Conservation (phyloP, 2,888 invertebrate species). For the Tipula confusa region DNA sequence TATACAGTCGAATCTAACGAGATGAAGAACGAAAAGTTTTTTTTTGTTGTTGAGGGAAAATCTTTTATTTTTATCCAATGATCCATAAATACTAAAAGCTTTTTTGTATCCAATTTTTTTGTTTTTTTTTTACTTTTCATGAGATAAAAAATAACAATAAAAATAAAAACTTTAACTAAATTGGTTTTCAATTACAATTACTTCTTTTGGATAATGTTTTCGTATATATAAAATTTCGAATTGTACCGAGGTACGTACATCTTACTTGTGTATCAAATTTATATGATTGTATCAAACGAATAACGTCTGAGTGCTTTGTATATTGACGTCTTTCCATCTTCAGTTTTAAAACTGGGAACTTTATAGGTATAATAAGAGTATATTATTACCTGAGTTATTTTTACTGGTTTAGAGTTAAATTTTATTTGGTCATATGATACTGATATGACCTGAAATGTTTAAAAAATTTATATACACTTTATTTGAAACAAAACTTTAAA, state of each 20-base stretch:
- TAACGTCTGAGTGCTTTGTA: too few relatives aligned
- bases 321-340: too few relatives aligned
- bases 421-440: too few relatives aligned
- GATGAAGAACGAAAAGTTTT: neutral
- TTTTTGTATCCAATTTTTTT: neutral
- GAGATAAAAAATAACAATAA: neutral
- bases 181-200: slow-evolving; percentile 30
- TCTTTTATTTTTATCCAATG: neutral
- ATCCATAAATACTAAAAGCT: slow-evolving; percentile 15
- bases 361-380: too few relatives aligned
- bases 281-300: too few relatives aligned
- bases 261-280: neutral
- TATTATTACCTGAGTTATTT: too few relatives aligned
- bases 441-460: too few relatives aligned
- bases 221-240: neutral
- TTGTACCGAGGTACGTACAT: neutral
- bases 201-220: neutral
- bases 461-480: too few relatives aligned
- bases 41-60: neutral
- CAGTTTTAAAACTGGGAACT: too few relatives aligned
- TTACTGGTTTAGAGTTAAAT: too few relatives aligned
- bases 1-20: neutral
- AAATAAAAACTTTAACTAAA: slow-evolving; percentile 20
- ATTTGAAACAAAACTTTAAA: too few relatives aligned
- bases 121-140: neutral